Evolutionary conservation across 2,888 invertebrate genomes (phyloP), one percentile per base, ranked within the genome.

Genomic region (Hyalella azteca): DNA sequence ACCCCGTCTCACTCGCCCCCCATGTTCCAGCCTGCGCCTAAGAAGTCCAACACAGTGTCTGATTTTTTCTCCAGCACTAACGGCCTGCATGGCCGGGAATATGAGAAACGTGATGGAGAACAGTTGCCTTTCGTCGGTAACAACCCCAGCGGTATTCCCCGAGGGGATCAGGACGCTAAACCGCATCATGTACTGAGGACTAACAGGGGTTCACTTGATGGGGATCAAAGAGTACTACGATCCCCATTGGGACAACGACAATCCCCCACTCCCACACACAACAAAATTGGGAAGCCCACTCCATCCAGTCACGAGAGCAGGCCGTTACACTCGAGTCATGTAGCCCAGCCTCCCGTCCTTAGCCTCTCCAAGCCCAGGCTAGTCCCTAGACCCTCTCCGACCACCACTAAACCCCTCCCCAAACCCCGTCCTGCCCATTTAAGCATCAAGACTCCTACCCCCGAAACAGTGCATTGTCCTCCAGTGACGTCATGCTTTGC

Each of bases 401-500:
- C 4, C 1, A 29, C 5, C 19, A 15, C 32, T 5, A 66, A 66
- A 19, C 66, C 66, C 5, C 36, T 36, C 3, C 66, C 66, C 19
- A 66, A 66, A 66, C 66, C 66, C 0, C 36, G 66, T 4, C 66
- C 66, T 36, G 76, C 76, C 19, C 49, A 48, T 19, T n/a, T n/a
- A 9, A 49, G 45, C 49, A 76, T 45, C 32, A 76, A 49, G 49
- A 19, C 76, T 19, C 29, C 22, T 11, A 32, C 29, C 75, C 7
- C 29, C 41, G 76, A 49, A 3, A 49, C 15, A 11, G 26, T 36
- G 7, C 76, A 36, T 29, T 49, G 76, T 32, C 76, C 76, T 32
- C 76, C 66, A 32, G 66, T 66, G 13, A 36, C 66, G 13, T 66
- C 66, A 2, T 66, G 66, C 66, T 66, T 66, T 66, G 66, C 66